Conservation (phyloP, 2,797 vertebrate species). For the Meda fulgida region DNA sequence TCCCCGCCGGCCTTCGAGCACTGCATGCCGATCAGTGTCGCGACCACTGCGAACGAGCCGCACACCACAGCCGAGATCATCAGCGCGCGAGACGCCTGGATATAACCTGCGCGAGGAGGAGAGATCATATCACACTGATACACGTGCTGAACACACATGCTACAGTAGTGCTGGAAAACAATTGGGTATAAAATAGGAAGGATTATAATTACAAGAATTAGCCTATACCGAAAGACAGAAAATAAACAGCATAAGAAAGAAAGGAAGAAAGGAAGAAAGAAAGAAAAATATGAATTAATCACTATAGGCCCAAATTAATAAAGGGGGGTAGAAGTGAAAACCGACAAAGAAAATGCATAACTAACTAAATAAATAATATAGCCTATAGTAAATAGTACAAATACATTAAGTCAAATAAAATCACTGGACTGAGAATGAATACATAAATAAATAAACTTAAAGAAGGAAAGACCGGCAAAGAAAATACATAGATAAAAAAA, state of each 20-base stretch:
- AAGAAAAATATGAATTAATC: neutral
- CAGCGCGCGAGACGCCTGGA: slow-evolving; percentile 89
- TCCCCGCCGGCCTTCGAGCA: slow-evolving; percentile 82
- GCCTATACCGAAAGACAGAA: neutral
- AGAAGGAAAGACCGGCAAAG: neutral
- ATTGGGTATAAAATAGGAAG: neutral
- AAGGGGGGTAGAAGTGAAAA: neutral
- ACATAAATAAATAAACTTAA: neutral
- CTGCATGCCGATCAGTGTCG: slow-evolving; percentile 81
- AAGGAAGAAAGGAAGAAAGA: neutral
- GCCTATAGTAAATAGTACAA: neutral
- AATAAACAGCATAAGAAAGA: neutral
- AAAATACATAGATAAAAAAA: neutral
- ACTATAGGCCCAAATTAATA: too few species aligned
- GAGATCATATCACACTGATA: neutral
- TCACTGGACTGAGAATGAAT: neutral
- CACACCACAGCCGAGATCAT: slow-evolving; percentile 83
- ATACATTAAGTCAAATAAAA: neutral
- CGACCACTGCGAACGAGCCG: slow-evolving; percentile 80
- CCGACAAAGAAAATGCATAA: neutral
- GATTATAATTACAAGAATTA: neutral
- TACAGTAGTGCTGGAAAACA: too few species aligned
- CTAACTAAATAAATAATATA: neutral
- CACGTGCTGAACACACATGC: neutral
- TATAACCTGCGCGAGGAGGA: slow-evolving; percentile 76